Evolutionary conservation across 1,140 invertebrate genomes (phyloP).

Genomic region (Oppia nitens): DNA sequence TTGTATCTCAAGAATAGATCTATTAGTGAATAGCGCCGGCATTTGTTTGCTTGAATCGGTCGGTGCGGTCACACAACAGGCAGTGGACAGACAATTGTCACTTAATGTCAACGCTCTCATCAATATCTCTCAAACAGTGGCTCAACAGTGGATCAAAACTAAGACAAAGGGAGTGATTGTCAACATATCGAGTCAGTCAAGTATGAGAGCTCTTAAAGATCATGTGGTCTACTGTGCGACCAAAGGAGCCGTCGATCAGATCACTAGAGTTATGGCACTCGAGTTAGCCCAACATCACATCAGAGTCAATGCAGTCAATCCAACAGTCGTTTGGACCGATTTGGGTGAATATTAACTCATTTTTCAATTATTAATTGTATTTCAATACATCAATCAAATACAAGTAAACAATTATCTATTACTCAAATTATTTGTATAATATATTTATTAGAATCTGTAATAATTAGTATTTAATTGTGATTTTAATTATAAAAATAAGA

Average conservation of each 20-base stretch:
- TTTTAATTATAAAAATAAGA: too few relatives aligned
- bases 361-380: too few relatives aligned
- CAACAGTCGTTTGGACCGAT: conserved; percentile 75
- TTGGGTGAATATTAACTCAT: conserved; percentile 53
- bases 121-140: conserved; percentile 59
- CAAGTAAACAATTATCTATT: too few relatives aligned
- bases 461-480: too few relatives aligned
- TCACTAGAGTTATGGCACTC: conserved; percentile 53
- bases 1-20: conserved; percentile 42
- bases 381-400: too few relatives aligned
- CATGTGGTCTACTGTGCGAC: conserved; percentile 54
- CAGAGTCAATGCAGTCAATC: conserved; percentile 72
- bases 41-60: conserved; percentile 42
- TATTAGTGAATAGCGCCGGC: conserved; percentile 68
- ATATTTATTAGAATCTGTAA: too few relatives aligned
- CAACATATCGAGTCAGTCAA: conserved; percentile 67
- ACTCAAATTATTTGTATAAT: too few relatives aligned
- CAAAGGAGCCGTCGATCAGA: conserved; percentile 42
- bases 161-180: conserved; percentile 52
- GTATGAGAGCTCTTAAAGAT: conserved; percentile 45
- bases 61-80: conserved; percentile 41
- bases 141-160: conserved; percentile 49
- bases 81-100: conserved; percentile 41
- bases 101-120: conserved; percentile 68
- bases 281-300: conserved; percentile 63